phyloP scores from a whole-genome alignment of 2,113 vertebrate genomes.

The Lathamus discolor region DNA sequence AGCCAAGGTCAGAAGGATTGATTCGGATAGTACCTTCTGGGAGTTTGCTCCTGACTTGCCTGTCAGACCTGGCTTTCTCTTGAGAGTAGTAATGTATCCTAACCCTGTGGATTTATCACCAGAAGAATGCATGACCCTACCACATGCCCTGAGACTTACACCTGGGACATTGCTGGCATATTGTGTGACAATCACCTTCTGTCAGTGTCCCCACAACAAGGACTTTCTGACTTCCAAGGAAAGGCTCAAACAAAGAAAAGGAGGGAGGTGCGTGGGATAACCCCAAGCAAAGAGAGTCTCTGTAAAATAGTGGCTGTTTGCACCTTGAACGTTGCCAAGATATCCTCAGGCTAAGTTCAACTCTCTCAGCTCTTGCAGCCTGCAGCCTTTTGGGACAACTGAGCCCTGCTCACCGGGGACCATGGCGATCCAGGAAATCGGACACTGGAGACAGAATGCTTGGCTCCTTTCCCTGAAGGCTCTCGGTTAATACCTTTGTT shows the following conservation, averaged over 20 bases:
- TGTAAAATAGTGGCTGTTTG: not conserved
- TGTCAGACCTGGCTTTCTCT: not conserved
- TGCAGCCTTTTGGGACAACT: not conserved
- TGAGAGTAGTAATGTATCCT: not conserved
- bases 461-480: not conserved
- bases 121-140: not conserved
- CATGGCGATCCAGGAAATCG: not conserved
- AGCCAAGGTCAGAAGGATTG: not conserved
- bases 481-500: not conserved
- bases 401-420: not conserved
- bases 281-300: not conserved
- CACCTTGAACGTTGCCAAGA: accelerated
- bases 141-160: not conserved
- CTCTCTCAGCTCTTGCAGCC: not conserved
- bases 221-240: not conserved
- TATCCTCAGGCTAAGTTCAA: not conserved
- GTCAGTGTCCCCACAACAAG: not conserved
- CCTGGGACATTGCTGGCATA: not conserved
- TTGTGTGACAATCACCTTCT: not conserved
- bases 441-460: not conserved
- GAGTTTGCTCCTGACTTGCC: not conserved
- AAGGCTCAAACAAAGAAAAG: not conserved
- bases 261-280: accelerated
- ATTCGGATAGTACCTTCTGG: not conserved
- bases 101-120: not conserved